Evolutionary conservation across 1,140 invertebrate species (phyloP), one percentile per base, ranked within the genome.

Genomic region (Drosophila lacertosa): DNA sequence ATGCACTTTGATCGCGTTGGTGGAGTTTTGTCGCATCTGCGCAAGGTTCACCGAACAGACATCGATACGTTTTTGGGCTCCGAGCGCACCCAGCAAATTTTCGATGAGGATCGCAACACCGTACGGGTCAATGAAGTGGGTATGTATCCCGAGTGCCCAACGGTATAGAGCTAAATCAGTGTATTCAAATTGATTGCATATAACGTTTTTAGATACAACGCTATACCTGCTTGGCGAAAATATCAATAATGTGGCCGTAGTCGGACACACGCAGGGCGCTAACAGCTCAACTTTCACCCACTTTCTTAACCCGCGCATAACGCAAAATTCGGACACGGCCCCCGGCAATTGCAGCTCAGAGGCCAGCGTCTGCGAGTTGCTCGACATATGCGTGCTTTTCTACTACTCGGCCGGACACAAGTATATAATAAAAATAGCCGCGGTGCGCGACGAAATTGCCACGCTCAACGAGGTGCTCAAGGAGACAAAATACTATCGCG

Each of bases 1-100:
- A 92, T 92, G 70, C 94, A 94, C 67, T 93, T 94, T 45, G 95
- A 95, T 80, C 92, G 95, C 63, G 92, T 96, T 32, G 95, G 95
- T 39, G 95, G 95, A 11, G 92, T 95, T 0, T 82, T 94, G 32
- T 94, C 94, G 2, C 94, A 95, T 89, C 91, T 96, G 5, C 93
- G 93, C n/a, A 95, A 95, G 84, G 93, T 93, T 0, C 93, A 93
- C 70, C 92, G 92, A 68, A 90, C 90, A 57, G 93, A 94, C 59
- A 77, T 94, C 2, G 65, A 92, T 47, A 54, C 89, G 6, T 74
- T 91, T 45, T 84, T 94, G 50, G 93, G 93, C 20, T 18, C 74
- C 1, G 91, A 92, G 57, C 92, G 93, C 47, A 79, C 92, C 24
- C 88, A 89, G 26, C 73, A 78, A 48, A 73, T 92, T 11, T 66